phyloP scores from a whole-genome alignment of 2,113 vertebrate species.

The Aphyosemion australe region DNA sequence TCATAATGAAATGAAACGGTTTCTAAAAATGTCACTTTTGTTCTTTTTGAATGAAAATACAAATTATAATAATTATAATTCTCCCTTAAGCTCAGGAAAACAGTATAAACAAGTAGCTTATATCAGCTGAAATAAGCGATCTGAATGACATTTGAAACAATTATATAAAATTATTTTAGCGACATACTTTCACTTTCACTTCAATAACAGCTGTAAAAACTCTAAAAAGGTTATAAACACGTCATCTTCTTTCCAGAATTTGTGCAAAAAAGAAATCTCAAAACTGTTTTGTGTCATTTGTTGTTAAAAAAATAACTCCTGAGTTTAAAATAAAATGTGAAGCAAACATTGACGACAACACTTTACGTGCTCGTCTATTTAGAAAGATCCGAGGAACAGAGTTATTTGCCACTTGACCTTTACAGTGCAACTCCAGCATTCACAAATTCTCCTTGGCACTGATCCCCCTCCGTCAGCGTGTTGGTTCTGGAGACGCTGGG shows the following conservation, averaged over 20 bases:
- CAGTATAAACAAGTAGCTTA: background rate
- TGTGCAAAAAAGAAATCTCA: no score
- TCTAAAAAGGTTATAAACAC: no score
- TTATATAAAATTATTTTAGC: background rate
- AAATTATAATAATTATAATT: background rate
- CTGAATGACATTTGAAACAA: background rate
- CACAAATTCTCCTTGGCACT: slow-evolving; percentile 45
- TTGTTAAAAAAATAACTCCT: background rate
- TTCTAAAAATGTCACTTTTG: background rate
- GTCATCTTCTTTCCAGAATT: no score
- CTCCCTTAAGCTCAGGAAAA: background rate
- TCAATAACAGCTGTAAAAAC: no score
- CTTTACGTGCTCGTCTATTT: background rate
- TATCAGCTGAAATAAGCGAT: background rate
- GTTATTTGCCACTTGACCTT: slow-evolving; percentile 50
- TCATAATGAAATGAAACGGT: background rate
- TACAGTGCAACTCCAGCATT: slow-evolving; percentile 44
- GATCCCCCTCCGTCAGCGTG: slow-evolving; percentile 49
- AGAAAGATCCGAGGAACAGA: slow-evolving; percentile 16
- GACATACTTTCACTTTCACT: no score
- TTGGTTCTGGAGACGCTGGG: slow-evolving; percentile 45
- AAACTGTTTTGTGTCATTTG: background rate
- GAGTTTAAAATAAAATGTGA: background rate
- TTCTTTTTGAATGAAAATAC: background rate
- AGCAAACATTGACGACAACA: background rate